phyloP scores from a whole-genome alignment of 1,140 invertebrate genomes.

The Zaprionus ghesquierei region DNA sequence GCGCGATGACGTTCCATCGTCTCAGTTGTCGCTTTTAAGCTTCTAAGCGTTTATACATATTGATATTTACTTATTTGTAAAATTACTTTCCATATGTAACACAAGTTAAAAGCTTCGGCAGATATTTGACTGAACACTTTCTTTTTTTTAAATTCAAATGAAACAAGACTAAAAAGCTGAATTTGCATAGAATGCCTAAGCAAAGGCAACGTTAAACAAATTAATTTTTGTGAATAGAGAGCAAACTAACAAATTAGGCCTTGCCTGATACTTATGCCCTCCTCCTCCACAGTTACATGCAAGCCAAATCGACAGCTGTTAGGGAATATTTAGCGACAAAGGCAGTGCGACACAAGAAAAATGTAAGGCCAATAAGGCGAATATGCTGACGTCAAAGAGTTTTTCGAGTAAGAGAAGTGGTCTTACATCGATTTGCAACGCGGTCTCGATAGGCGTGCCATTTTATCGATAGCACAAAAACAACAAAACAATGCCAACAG shows the following conservation, averaged over 20 bases:
- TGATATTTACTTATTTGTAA: conserved; percentile 14
- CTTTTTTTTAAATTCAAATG: too few relatives aligned
- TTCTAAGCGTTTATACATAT: background rate
- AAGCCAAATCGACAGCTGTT: conserved; percentile 41
- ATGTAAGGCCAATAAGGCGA: background rate
- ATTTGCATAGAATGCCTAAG: too few relatives aligned
- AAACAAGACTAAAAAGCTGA: too few relatives aligned
- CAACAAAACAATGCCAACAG: conserved; percentile 1
- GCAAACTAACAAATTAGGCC: conserved; percentile 19
- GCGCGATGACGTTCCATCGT: background rate
- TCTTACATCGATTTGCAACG: conserved; percentile 32
- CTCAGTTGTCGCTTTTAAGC: conserved; percentile 4
- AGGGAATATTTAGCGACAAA: conserved; percentile 22
- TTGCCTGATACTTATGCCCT: conserved; percentile 2
- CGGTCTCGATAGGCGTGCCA: conserved; percentile 17
- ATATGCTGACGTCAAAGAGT: conserved; percentile 56
- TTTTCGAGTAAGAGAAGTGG: background rate
- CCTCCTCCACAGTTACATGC: background rate
- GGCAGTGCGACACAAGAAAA: background rate
- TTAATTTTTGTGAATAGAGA: conserved; percentile 48
- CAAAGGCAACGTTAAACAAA: conserved; percentile 12
- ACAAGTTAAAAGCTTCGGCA: background rate
- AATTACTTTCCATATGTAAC: background rate
- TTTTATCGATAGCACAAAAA: conserved; percentile 28
- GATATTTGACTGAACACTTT: conserved; percentile 44